phyloP scores from a whole-genome alignment of 2,797 vertebrate genomes.

The Tarsius wallacei region DNA sequence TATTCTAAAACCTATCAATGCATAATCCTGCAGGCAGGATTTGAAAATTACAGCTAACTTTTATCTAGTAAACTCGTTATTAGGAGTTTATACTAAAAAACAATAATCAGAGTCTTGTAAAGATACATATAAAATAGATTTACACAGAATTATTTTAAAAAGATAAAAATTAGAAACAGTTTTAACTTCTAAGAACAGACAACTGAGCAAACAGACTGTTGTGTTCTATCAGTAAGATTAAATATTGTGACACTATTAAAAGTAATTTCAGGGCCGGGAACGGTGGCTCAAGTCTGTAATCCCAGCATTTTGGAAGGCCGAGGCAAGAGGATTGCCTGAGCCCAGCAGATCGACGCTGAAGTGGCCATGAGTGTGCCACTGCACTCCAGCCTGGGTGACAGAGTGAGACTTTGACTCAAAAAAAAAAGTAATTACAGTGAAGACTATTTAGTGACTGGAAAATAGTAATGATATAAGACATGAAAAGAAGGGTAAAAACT shows the following conservation, averaged over 20 bases:
- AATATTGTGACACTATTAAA: conserved; percentile 28
- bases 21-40: not conserved
- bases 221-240: not conserved
- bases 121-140: conserved; percentile 4
- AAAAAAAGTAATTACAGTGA: not conserved
- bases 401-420: too few species aligned
- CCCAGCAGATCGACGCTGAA: too few species aligned
- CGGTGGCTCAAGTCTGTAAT: too few species aligned
- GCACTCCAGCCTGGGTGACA: too few species aligned
- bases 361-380: too few species aligned
- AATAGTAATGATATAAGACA: not conserved
- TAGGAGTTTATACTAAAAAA: not conserved
- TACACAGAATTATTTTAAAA: conserved; percentile 26
- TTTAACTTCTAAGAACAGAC: conserved; percentile 7
- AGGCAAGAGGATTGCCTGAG: too few species aligned
- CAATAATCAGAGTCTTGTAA: not conserved
- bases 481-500: not conserved
- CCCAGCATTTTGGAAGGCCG: too few species aligned
- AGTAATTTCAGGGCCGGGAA: not conserved
- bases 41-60: not conserved
- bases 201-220: not conserved
- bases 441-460: not conserved
- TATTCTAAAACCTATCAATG: not conserved
- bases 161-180: not conserved
- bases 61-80: not conserved